Conservation (phyloP, 2,113 vertebrate species). For the Gallinago paraguaiae region DNA sequence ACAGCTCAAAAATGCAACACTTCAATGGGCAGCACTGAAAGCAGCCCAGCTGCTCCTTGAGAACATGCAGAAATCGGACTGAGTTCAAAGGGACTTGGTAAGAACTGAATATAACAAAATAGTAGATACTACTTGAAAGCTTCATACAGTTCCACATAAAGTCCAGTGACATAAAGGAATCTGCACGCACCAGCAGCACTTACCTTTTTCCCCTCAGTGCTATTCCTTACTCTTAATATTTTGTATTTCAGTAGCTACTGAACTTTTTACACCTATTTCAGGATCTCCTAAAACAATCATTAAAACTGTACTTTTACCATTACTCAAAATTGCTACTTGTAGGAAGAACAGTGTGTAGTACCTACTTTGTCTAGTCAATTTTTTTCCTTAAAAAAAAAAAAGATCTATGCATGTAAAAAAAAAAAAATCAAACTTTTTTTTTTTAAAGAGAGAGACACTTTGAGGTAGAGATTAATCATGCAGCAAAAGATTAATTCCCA, state of each 20-base stretch:
- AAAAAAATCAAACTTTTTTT: neutral
- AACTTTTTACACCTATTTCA: neutral
- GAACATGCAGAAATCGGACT: neutral
- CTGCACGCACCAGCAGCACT: neutral
- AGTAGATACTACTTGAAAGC: neutral
- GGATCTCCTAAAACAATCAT: neutral
- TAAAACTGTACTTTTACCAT: neutral
- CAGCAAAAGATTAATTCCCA: constrained; percentile 64
- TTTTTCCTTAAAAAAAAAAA: neutral
- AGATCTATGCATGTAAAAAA: neutral
- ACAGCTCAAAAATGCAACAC: neutral
- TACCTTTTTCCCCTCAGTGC: neutral
- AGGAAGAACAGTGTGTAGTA: neutral
- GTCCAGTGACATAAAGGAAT: neutral
- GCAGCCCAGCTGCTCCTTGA: neutral
- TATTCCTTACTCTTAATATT: neutral
- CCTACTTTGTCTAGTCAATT: neutral
- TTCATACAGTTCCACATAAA: neutral
- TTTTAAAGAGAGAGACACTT: neutral
- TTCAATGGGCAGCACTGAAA: neutral
- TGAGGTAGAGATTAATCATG: constrained; percentile 63
- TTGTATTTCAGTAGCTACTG: neutral
- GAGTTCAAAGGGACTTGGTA: neutral
- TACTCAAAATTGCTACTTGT: neutral
- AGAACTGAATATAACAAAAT: neutral